Percentiles rank a stretch among this genome's conserved stretches.
Evolutionary conservation across 2,888 invertebrate genomes (phyloP).

Genomic region (Gerris lacustris): DNA sequence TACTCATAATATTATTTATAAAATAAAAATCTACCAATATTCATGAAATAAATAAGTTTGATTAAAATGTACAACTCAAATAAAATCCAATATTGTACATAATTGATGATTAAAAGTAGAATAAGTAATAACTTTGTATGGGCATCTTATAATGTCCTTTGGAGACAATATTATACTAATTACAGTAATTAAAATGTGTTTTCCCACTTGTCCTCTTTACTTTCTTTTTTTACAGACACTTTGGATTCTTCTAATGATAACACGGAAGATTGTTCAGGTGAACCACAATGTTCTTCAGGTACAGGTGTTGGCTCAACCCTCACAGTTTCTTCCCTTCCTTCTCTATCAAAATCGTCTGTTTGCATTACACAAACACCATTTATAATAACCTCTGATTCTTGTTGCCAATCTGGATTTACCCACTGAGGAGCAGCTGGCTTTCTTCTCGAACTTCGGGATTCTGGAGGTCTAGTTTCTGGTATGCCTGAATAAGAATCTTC

Average conservation of each 20-base stretch:
- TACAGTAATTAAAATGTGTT: constrained; percentile 25
- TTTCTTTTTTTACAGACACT: constrained; percentile 27
- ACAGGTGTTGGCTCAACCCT: constrained; percentile 65
- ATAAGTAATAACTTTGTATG: background rate
- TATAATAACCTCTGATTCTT: constrained; percentile 68
- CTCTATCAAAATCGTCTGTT: constrained; percentile 44
- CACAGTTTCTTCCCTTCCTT: constrained; percentile 54
- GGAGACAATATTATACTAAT: constrained; percentile 13
- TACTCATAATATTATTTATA: too few species aligned
- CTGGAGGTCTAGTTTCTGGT: constrained; percentile 30
- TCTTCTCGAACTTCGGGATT: constrained; percentile 50
- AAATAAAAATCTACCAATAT: too few species aligned
- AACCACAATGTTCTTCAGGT: constrained; percentile 40
- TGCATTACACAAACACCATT: constrained; percentile 90
- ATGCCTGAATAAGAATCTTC: constrained; percentile 29
- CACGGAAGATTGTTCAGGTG: constrained; percentile 22
- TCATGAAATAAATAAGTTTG: too few species aligned
- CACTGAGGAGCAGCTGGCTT: constrained; percentile 95
- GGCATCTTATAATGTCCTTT: constrained; percentile 3
- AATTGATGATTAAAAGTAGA: too few species aligned
- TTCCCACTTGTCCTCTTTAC: constrained; percentile 30
- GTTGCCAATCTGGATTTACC: constrained; percentile 91
- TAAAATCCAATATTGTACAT: too few species aligned
- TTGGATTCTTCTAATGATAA: constrained; percentile 21
- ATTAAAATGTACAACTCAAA: too few species aligned